phyloP scores from a whole-genome alignment of 2,113 vertebrate species.

The Dipodomys stephensi region DNA sequence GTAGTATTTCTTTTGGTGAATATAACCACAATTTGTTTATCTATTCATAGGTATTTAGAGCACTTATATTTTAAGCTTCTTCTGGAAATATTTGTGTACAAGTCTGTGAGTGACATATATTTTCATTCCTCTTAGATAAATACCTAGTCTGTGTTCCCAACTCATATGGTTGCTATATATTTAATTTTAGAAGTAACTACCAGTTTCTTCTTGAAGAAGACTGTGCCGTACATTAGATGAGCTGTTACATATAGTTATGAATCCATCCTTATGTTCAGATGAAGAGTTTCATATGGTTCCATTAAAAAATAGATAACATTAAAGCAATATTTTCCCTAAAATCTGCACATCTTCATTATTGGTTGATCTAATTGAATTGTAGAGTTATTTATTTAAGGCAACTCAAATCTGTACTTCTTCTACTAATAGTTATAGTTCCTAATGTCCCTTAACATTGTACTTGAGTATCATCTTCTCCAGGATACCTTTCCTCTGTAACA shows the following conservation, averaged over 20 bases:
- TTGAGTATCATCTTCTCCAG: background rate
- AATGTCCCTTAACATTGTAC: background rate
- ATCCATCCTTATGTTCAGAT: background rate
- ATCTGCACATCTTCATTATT: background rate
- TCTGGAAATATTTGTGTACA: background rate
- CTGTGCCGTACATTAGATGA: background rate
- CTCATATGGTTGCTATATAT: background rate
- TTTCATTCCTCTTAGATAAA: background rate
- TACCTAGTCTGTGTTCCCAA: background rate
- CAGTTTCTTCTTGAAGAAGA: background rate
- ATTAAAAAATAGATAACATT: background rate
- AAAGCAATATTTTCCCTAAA: background rate
- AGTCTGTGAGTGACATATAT: background rate
- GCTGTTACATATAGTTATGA: fast-evolving
- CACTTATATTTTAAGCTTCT: background rate
- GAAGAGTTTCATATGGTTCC: background rate
- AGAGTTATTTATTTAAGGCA: background rate
- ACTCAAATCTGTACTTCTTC: background rate
- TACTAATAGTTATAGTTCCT: fast-evolving
- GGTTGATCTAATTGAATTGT: background rate
- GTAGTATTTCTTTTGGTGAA: background rate
- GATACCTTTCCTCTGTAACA: background rate
- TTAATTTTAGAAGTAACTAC: background rate
- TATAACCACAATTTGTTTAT: background rate
- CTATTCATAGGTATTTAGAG: background rate